Conservation (phyloP, 2,113 vertebrate species). For the Serilophus lunatus region DNA sequence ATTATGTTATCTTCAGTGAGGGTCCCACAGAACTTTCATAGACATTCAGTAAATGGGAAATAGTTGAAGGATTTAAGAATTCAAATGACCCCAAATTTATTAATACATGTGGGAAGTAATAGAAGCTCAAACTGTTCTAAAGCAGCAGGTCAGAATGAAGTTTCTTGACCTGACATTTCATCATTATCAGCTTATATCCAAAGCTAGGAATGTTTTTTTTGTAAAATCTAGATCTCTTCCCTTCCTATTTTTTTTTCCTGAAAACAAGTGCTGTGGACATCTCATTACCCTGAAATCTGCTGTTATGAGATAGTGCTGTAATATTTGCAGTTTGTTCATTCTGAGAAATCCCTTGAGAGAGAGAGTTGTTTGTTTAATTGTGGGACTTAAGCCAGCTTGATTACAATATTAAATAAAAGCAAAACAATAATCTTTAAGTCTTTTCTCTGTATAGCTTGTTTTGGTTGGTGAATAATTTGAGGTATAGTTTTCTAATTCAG, state of each 20-base stretch:
- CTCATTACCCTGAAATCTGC: neutral
- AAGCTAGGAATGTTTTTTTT: neutral
- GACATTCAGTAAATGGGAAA: neutral
- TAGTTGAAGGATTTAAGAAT: neutral
- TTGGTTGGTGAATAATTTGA: neutral
- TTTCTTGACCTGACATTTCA: neutral
- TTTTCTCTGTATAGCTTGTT: neutral
- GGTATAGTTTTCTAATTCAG: neutral
- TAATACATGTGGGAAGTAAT: neutral
- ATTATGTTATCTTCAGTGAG: neutral
- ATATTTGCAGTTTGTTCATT: neutral
- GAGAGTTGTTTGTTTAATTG: neutral
- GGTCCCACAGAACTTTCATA: neutral
- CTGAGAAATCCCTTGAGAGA: neutral
- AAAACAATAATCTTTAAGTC: neutral
- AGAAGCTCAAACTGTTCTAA: neutral
- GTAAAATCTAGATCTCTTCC: neutral
- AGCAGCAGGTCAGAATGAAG: neutral
- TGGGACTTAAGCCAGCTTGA: neutral
- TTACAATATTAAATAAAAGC: conserved; percentile 20
- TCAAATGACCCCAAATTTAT: neutral
- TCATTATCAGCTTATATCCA: neutral
- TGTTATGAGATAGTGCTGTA: neutral
- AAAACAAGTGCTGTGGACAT: neutral
- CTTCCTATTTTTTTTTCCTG: neutral